These are phyloP conservation scores for Camponotus fellah DNA, from an alignment of 2,888 invertebrate genomes.

Conservation along the genomic window DNA sequence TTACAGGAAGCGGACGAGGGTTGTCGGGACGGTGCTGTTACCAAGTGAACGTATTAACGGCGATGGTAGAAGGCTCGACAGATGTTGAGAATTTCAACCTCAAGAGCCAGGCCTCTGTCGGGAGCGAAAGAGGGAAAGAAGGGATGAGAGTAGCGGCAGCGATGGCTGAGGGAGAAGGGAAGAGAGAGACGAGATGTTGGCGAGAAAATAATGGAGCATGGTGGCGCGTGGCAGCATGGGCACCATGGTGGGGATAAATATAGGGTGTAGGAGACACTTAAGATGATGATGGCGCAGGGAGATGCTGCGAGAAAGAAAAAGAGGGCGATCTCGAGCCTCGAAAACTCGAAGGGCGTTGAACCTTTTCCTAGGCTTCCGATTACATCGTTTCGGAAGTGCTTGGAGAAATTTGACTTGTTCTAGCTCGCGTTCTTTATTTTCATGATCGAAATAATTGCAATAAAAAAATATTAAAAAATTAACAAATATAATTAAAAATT, in stretches of 20 bases:
- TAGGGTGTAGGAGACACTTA: constrained; percentile 77
- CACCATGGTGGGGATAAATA: constrained; percentile 77
- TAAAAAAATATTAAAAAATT: constrained; percentile 1
- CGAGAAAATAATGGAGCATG: constrained; percentile 77
- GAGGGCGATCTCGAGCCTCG: constrained; percentile 55
- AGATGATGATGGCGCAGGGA: constrained; percentile 69
- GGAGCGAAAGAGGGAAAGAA: constrained; percentile 38
- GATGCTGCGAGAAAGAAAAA: constrained; percentile 38
- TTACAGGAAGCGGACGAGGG: constrained; percentile 69
- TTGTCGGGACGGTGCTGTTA: constrained; percentile 78
- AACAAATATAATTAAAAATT: background rate
- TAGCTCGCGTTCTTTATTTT: background rate
- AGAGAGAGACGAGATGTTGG: constrained; percentile 61
- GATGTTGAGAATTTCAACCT: constrained; percentile 82
- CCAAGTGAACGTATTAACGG: constrained; percentile 80
- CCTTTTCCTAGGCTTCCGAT: constrained; percentile 56
- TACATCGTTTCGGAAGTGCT: constrained; percentile 40
- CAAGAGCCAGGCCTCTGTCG: constrained; percentile 60
- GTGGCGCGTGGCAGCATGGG: constrained; percentile 80
- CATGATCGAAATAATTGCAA: background rate
- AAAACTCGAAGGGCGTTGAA: constrained; percentile 68
- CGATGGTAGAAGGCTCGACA: constrained; percentile 79
- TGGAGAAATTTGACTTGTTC: background rate
- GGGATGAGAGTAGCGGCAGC: constrained; percentile 45
- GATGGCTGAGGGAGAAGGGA: constrained; percentile 11